Evolutionary conservation across 2,797 vertebrate species (phyloP), one percentile per base, ranked within the genome.

Genomic region (Hephaestus fuliginosus): DNA sequence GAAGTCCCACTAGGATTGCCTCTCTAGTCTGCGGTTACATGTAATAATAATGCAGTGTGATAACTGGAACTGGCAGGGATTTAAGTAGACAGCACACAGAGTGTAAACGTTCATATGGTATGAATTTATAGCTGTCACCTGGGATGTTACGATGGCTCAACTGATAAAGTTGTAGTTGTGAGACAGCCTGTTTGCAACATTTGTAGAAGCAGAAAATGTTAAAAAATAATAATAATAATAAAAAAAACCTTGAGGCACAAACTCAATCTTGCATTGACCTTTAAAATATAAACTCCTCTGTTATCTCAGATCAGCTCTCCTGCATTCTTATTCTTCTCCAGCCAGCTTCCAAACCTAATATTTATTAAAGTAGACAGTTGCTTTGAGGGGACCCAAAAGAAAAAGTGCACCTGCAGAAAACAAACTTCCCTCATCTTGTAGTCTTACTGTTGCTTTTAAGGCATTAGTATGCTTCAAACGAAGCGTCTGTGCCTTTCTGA

Each of bases 11-110:
- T 62, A 67, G 75, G 82, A 81, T 78, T 55, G 62, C 56, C 52
- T 82, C 58, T 83, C 58, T 56, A 78, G 53, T 70, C 66, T 43
- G 28, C 7, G 9, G 60, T 77, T 83, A 63, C 65, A 81, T 80
- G 72, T 82, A 62, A 77, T 83, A 78, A 79, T 76, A 87, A 88
- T 84, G 44, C 70, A 28, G 17, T 61, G 56, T 84, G 84, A 88
- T 82, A 76, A 82, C 58, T 72, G 79, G 51, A 84, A 75, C 68
- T 70, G 56, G 41, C 58, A 39, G 44, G 72, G 78, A 82, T 88
- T 89, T 84, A 84, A 88, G 66, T 12, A 77, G 61, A 79, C 74
- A 51, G 43, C 84, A 76, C 49, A 48, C 74, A 70, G 67, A 58
- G 43, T 48, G 48, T 62, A 61, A 84, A 81, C 77, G 71, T 67